Percentiles rank a stretch among this genome's conserved stretches.
Conservation (phyloP, 2,113 vertebrate genomes). For the Atractosteus spatula region DNA sequence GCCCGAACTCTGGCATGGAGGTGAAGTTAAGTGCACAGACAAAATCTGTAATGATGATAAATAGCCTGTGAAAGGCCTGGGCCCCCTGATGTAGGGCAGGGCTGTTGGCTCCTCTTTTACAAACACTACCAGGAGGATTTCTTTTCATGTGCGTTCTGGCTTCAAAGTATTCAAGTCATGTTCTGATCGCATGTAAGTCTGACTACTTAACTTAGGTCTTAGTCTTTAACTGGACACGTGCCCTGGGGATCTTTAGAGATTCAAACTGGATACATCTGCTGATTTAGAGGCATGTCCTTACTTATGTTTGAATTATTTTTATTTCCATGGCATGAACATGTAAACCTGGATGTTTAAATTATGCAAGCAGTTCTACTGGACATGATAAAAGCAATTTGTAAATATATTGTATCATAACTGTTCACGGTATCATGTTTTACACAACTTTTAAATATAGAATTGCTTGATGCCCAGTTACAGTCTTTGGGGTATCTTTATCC, state of each 20-base stretch:
- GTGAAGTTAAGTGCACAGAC: neutral
- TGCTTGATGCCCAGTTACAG: too few relatives aligned
- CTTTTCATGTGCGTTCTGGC: neutral
- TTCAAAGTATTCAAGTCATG: neutral
- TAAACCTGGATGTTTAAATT: too few relatives aligned
- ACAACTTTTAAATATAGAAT: too few relatives aligned
- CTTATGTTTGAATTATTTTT: too few relatives aligned
- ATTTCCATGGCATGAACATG: too few relatives aligned
- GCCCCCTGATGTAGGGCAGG: neutral
- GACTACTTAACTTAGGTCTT: neutral
- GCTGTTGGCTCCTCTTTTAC: constrained; percentile 5
- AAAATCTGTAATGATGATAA: constrained; percentile 18
- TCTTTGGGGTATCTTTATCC: too few relatives aligned
- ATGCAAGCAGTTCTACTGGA: too few relatives aligned
- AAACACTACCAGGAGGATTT: constrained; percentile 7
- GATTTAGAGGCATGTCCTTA: too few relatives aligned
- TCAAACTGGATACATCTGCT: too few relatives aligned
- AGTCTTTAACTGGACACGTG: neutral
- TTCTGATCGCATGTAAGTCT: neutral
- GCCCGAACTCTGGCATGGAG: neutral
- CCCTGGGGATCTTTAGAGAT: neutral
- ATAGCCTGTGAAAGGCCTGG: constrained; percentile 9
- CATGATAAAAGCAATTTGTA: too few relatives aligned
- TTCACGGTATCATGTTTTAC: too few relatives aligned
- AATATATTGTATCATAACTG: too few relatives aligned